Conservation (phyloP, 2,797 vertebrate genomes). For the Jordanella pulchra region DNA sequence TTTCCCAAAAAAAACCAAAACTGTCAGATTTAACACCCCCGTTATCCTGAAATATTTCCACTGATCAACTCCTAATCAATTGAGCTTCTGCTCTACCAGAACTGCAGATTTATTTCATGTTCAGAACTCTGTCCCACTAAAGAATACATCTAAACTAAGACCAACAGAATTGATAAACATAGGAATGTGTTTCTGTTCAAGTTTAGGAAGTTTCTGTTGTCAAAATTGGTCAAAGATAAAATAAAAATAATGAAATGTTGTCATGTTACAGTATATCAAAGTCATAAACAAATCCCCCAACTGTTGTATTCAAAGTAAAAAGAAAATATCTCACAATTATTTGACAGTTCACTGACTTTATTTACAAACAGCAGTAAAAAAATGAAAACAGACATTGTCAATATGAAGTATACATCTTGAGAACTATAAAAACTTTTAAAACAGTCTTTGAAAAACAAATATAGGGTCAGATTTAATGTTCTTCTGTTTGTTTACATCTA, state of each 20-base stretch:
- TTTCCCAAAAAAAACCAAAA: no score
- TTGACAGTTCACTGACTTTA: slow-evolving; percentile 6
- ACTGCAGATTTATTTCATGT: no score
- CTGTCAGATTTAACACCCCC: background rate
- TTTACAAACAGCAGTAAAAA: slow-evolving; percentile 12
- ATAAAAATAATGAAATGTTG: no score
- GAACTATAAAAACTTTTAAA: background rate
- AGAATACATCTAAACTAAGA: background rate
- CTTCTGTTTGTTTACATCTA: background rate
- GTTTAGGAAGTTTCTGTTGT: background rate
- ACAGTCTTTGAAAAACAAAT: background rate
- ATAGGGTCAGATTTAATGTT: background rate
- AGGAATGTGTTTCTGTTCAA: background rate
- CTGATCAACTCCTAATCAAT: no score
- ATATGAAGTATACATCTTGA: background rate
- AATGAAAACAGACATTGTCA: background rate
- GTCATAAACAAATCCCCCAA: no score
- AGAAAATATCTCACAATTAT: no score
- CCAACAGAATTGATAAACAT: background rate
- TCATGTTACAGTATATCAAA: no score
- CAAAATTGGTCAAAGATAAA: background rate
- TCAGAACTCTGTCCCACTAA: background rate
- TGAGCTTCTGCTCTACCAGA: no score
- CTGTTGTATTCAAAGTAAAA: no score
- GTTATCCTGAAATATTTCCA: background rate